A percentile compares a stretch with the other conserved stretches of the same genome.
Evolutionary conservation across 1,140 invertebrate genomes (phyloP).

Genomic region (Calosoma granatense): DNA sequence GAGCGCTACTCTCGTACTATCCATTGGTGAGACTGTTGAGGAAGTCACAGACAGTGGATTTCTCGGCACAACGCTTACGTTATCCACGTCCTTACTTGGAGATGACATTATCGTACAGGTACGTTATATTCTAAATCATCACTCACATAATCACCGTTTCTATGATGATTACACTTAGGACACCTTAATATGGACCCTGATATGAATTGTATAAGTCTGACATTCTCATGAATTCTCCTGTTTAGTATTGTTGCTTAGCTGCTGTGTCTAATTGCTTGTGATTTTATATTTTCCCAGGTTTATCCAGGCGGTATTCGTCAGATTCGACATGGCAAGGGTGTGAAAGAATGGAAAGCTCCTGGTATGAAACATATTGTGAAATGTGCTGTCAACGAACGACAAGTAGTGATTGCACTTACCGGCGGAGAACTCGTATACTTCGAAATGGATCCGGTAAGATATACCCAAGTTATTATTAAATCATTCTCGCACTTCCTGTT

Average conservation of each 20-base stretch:
- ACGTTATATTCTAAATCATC: slow-evolving; percentile 21
- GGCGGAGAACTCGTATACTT: slow-evolving; percentile 99
- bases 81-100: slow-evolving; percentile 93
- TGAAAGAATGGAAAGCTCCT: slow-evolving; percentile 98
- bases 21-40: slow-evolving; percentile 99
- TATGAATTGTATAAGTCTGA: not conserved
- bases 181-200: not conserved
- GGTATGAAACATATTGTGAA: slow-evolving; percentile 95
- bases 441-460: slow-evolving; percentile 95
- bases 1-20: slow-evolving; percentile 97
- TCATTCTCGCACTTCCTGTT: slow-evolving; percentile 5
- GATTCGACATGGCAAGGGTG: slow-evolving; percentile 92
- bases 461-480: slow-evolving; percentile 10
- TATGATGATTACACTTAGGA: slow-evolving; percentile 2
- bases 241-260: not conserved
- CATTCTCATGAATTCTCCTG: not conserved
- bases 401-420: slow-evolving; percentile 95
- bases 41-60: slow-evolving; percentile 99
- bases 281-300: slow-evolving; percentile 41
- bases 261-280: not conserved
- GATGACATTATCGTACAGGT: slow-evolving; percentile 97
- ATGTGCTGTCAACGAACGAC: slow-evolving; percentile 96
- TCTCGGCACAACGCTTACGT: slow-evolving; percentile 93
- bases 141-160: too few species aligned
- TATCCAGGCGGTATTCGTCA: slow-evolving; percentile 99